Percentiles rank a stretch among this genome's conserved stretches.
Evolutionary conservation across 2,888 invertebrate species (phyloP).

Genomic region (Tenthredo distinguenda): DNA sequence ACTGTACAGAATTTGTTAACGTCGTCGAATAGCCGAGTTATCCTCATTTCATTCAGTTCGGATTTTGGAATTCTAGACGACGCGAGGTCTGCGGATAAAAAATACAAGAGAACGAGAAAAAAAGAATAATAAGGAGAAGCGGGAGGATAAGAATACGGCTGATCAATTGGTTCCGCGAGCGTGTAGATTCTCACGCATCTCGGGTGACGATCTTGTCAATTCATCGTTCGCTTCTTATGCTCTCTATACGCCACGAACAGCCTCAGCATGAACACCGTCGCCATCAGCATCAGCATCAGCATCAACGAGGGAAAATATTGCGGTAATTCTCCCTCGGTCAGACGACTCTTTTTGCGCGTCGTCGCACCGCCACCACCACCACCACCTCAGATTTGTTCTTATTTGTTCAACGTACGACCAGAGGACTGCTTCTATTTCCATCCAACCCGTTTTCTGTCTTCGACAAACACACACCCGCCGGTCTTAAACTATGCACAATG

Average conservation of each 20-base stretch:
- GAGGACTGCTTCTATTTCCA: slow-evolving; percentile 56
- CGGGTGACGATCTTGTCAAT: slow-evolving; percentile 55
- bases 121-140: background rate
- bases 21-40: too few relatives aligned
- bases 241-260: background rate
- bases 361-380: background rate
- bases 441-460: slow-evolving; percentile 56
- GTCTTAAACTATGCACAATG: background rate
- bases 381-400: slow-evolving; percentile 50
- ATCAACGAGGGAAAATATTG: background rate
- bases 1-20: too few relatives aligned
- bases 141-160: background rate
- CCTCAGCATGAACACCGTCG: background rate
- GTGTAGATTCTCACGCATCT: slow-evolving; percentile 61
- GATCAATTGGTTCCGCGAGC: slow-evolving; percentile 33
- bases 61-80: background rate
- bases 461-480: background rate
- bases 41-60: background rate
- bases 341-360: background rate
- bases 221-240: slow-evolving; percentile 1
- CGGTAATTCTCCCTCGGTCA: slow-evolving; percentile 5
- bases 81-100: background rate
- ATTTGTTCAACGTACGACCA: slow-evolving; percentile 52
- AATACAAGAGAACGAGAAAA: background rate
- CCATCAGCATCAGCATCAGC: background rate